phyloP scores from a whole-genome alignment of 2,888 invertebrate genomes.

The Zelleria hepariella region DNA sequence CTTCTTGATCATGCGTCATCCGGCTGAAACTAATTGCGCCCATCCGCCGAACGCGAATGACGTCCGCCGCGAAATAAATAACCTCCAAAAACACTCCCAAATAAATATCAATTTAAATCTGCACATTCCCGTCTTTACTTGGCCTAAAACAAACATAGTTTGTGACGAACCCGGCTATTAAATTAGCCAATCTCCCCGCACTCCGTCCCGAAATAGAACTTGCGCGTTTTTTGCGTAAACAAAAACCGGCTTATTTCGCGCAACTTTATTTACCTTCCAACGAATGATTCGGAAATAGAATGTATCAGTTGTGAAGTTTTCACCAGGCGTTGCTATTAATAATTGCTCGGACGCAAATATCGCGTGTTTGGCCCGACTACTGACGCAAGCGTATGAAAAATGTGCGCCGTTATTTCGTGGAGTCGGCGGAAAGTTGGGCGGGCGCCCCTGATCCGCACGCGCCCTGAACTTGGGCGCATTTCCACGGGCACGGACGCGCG shows the following conservation, averaged over 20 bases:
- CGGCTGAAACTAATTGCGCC: conserved; percentile 55
- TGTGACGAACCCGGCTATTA: conserved; percentile 56
- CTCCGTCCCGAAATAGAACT: conserved; percentile 40
- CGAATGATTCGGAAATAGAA: conserved; percentile 57
- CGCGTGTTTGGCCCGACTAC: conserved; percentile 53
- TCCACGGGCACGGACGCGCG: too few relatives aligned
- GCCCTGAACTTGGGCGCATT: conserved; percentile 22
- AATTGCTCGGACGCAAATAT: conserved; percentile 61
- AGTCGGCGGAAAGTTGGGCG: conserved; percentile 45
- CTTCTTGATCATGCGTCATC: conserved; percentile 58
- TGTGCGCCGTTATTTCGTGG: conserved; percentile 59
- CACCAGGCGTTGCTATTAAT: conserved; percentile 62
- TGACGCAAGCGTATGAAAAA: conserved; percentile 68
- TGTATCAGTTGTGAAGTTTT: conserved; percentile 58
- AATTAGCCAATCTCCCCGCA: conserved; percentile 29
- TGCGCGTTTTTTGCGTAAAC: conserved; percentile 36
- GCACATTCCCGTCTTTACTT: conserved; percentile 45
- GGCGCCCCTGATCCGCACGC: conserved; percentile 29
- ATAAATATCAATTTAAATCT: conserved; percentile 48
- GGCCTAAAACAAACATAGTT: conserved; percentile 56
- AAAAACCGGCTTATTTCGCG: conserved; percentile 50
- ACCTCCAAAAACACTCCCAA: conserved; percentile 50
- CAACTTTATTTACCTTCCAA: conserved; percentile 63
- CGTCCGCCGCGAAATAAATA: conserved; percentile 52
- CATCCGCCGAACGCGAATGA: conserved; percentile 55